These are phyloP conservation scores for Aphis craccivora DNA, from an alignment of 1,140 invertebrate genomes.

Conservation along the genomic window DNA sequence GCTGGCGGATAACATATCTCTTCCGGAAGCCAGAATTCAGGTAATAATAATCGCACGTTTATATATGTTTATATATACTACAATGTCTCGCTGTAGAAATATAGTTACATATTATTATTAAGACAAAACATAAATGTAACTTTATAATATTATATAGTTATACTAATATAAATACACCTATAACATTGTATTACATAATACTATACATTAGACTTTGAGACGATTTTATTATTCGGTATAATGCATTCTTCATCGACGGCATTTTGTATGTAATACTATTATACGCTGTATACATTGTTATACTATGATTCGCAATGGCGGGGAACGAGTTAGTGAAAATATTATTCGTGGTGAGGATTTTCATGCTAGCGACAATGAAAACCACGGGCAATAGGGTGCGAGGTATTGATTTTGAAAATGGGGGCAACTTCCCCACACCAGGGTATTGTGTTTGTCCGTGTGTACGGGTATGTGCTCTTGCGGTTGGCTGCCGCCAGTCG, in stretches of 20 bases:
- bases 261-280: not conserved
- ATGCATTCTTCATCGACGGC: not conserved
- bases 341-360: conserved; percentile 1
- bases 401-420: conserved; percentile 54
- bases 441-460: not conserved
- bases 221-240: not conserved
- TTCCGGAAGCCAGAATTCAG: conserved; percentile 99
- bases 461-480: conserved; percentile 1
- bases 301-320: no score
- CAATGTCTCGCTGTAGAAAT: not conserved
- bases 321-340: not conserved
- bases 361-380: conserved; percentile 43
- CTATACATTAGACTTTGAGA: not conserved
- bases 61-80: not conserved
- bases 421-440: not conserved
- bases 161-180: not conserved
- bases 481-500: conserved; percentile 4
- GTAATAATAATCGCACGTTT: conserved; percentile 66
- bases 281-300: not conserved
- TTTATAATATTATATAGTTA: not conserved
- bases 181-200: not conserved
- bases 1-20: conserved; percentile 96
- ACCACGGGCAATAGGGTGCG: conserved; percentile 17
- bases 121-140: not conserved
- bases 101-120: not conserved